Base-by-base conservation (phyloP, 1,140 invertebrate species). In the Wasmannia auropunctata region DNA sequence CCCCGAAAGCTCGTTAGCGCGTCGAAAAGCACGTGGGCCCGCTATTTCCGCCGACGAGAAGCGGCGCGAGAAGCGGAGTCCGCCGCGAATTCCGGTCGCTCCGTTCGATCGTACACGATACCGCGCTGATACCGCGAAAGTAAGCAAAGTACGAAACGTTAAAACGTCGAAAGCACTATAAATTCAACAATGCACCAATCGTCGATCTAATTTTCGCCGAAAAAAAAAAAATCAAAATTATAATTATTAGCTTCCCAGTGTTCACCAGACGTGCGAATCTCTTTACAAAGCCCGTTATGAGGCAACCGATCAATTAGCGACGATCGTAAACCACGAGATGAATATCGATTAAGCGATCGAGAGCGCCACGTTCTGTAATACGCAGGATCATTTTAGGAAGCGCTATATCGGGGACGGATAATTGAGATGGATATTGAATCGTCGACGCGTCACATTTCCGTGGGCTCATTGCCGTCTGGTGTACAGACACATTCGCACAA, bases 341-440 rank as follows among this genome's bases (percentile, higher is more conserved):
- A 72, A 74, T 83, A 46, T 83, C 67, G 67, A 83, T 83, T 83
- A 83, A 83, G n/a, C 37, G 76, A 79, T 65, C 76, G 79, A 34
- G 67, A 58, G 37, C 28, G 34, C 5, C 77, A 40, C 67, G 67
- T 83, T 28, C 51, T 74, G 14, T 74, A 83, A 83, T 74, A 60
- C 51, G 51, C 10, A 46, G 25, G 58, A 76, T 69, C 22, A 34
- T 85, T 79, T 85, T 51, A 84, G 84, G n/a, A 62, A 85, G 25
- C 62, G 31, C 43, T 34, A 60, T 74, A 60, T 74, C 72, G 22
- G 31, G 54, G 70, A 56, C 34, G 51, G 58, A 70, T 90, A 90
- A 90, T 90, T 88, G 88, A 90, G 86, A 88, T 86, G 86, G 86
- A 90, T 88, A 86, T 83, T 83, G 70, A 77, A 77, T 88, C 81